Evolutionary conservation across 23 tunicate genomes (phyloP), one percentile per base, ranked within the genome.

Genomic region (Corella eumyota): DNA sequence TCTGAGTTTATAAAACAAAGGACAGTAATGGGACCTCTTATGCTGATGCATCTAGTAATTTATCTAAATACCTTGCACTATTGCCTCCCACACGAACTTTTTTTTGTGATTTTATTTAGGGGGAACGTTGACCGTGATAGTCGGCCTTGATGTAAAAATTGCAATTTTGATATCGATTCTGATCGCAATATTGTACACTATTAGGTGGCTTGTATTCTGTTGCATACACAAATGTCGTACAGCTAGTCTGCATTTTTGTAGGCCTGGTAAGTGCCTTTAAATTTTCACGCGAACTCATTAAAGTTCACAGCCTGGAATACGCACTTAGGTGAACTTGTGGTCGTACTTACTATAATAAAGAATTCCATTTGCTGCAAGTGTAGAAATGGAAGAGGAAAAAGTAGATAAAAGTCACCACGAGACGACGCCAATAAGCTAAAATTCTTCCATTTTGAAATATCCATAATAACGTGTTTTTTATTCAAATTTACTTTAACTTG

Each of bases 201-300:
- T 62, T 93, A 21, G 99, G 99, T 0, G 99, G 99, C 21, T 50
- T 93, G 50, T 93, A 93, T 63, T 93, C 99, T 3, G 99, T 93
- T 19, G 99, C 99, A 1, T 93, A 93, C 64, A 93, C 99, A 1
- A 95, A 93, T 57, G 99, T 93, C 15, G 76, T 93, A 1, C 99
- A 93, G 73, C 71, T 93, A 0, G 47, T 85, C 33, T 84, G 95
- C 63, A 93, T 93, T 24, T 86, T 93, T 30, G 56, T 93, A 23
- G 99, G 99, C 23, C 56, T 93, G 88, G 96, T 88, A 52, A 77
- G 95, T n/a, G n/a, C n/a, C n/a, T n/a, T n/a, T n/a, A n/a, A n/a
- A n/a, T n/a, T n/a, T n/a, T n/a, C n/a, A n/a, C n/a, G n/a, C n/a
- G n/a, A n/a, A n/a, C n/a, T n/a, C n/a, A n/a, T n/a, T n/a, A n/a